Base-by-base conservation (phyloP, 2,888 invertebrate species). In the Chesias legatella region DNA sequence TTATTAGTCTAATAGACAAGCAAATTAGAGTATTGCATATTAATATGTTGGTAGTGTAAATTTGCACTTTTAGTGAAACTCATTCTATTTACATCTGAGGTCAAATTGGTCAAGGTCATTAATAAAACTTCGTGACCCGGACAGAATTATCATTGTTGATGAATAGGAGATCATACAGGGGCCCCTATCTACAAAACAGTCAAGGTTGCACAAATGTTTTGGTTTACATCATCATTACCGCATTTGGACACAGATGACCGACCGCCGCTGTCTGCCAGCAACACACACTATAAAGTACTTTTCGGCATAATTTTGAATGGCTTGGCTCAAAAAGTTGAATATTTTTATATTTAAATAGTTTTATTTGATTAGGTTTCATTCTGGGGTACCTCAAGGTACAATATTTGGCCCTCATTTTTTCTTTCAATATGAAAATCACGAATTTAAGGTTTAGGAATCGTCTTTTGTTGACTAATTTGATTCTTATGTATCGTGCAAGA, bases 141-240 rank as follows among this genome's bases (percentile, higher is more conserved):
- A 32, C 26, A 27, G 34, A 21, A 33, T 42, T 41, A 41, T 39
- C 36, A 44, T 44, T 44, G 43, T 44, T 58, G 53, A 17, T 17
- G 13, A 17, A 17, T 57, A 43, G 54, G 31, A 42, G 45, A 54
- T 54, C 54, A 58, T 68, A 65, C 65, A 63, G 63, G 46, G 67
- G 60, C 64, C 66, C 58, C 59, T 50, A 61, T 54, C 55, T 54
- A 54, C 51, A 47, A 49, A 53, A 46, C 56, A 62, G 60, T 72
- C 79, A 79, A 79, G 79, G 79, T 61, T 67, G 55, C 21, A 39
- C 36, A 44, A 58, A 60, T 71, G 67, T 73, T 72, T 70, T 60
- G 56, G 61, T 67, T 70, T 67, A 58, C 67, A 71, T 74, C 76
- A 76, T 70, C 70, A 59, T 62, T 56, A 60, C 73, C 67, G 58